A percentile compares a stretch with the other conserved stretches of the same genome.
Evolutionary conservation across 2,888 invertebrate species (phyloP).

Genomic region (Drosophila atripex): DNA sequence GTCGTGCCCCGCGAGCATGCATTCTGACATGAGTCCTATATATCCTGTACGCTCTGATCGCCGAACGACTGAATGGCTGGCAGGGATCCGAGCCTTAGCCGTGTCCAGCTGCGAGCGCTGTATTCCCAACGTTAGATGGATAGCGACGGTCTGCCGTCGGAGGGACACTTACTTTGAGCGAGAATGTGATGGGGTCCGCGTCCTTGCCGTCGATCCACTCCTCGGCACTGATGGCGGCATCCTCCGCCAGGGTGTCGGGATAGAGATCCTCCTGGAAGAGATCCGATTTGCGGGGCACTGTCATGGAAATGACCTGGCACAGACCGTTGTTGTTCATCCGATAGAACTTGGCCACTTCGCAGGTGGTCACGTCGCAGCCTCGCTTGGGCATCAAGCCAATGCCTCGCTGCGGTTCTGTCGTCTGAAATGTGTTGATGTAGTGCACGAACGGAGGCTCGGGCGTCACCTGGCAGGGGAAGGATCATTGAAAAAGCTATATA

Average conservation of each 20-base stretch:
- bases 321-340: conserved; percentile 96
- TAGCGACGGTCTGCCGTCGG: conserved; percentile 10
- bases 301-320: conserved; percentile 97
- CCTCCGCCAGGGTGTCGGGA: conserved; percentile 96
- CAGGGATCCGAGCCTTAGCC: conserved; percentile 6
- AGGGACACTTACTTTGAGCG: conserved; percentile 90
- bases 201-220: conserved; percentile 96
- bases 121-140: conserved; percentile 68
- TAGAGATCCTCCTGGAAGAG: conserved; percentile 98
- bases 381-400: conserved; percentile 99
- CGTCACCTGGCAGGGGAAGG: conserved; percentile 87
- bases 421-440: conserved; percentile 98
- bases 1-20: conserved; percentile 23
- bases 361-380: conserved; percentile 96
- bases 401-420: conserved; percentile 98
- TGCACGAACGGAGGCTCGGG: conserved; percentile 97
- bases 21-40: conserved; percentile 18
- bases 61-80: conserved; percentile 14
- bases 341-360: conserved; percentile 98
- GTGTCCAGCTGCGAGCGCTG: conserved; percentile 56
- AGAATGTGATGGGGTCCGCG: conserved; percentile 95
- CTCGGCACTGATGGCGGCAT: conserved; percentile 94
- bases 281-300: conserved; percentile 98
- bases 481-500: not conserved
- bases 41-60: conserved; percentile 56